A percentile compares a stretch with the other conserved stretches of the same genome.
Conservation (phyloP, 1,140 invertebrate species). For the Lysiphlebus fabarum region DNA sequence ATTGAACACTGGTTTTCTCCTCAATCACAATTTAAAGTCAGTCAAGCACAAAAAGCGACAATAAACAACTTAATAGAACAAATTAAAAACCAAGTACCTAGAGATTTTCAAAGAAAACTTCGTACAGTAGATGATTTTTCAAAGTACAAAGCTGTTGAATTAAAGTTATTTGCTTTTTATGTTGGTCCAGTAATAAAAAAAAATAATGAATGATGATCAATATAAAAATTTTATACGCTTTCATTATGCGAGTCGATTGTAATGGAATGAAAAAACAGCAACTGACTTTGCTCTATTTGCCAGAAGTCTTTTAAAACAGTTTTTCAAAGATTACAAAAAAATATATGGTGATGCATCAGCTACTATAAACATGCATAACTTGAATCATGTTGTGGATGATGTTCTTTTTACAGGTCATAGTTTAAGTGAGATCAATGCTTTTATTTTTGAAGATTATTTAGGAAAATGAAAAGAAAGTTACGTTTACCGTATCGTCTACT, state of each 20-base stretch:
- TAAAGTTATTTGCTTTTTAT: conserved; percentile 11
- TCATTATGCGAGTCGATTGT: conserved; percentile 16
- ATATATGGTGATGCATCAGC: too few relatives aligned
- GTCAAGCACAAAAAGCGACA: background rate
- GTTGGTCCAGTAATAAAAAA: conserved; percentile 17
- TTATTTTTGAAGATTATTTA: too few relatives aligned
- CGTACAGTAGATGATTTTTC: conserved; percentile 8
- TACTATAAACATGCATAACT: too few relatives aligned
- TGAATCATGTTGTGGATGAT: too few relatives aligned
- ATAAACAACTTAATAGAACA: conserved; percentile 5
- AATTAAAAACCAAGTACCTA: conserved; percentile 7
- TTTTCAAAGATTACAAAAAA: background rate
- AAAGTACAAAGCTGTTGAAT: conserved; percentile 19
- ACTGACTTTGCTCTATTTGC: background rate
- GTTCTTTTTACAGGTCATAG: too few relatives aligned
- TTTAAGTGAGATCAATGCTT: too few relatives aligned
- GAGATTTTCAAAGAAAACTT: conserved; percentile 19
- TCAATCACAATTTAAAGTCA: conserved; percentile 10
- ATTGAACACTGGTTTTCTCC: conserved; percentile 2
- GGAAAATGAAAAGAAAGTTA: too few relatives aligned
- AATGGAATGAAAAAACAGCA: conserved; percentile 8
- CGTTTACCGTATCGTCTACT: too few relatives aligned
- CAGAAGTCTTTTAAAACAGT: conserved; percentile 6
- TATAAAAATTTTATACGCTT: conserved; percentile 25
- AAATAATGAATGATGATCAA: conserved; percentile 4